These are phyloP conservation scores for Alfaro cultratus DNA, from an alignment of 2,797 vertebrate genomes.

Conservation along the genomic window DNA sequence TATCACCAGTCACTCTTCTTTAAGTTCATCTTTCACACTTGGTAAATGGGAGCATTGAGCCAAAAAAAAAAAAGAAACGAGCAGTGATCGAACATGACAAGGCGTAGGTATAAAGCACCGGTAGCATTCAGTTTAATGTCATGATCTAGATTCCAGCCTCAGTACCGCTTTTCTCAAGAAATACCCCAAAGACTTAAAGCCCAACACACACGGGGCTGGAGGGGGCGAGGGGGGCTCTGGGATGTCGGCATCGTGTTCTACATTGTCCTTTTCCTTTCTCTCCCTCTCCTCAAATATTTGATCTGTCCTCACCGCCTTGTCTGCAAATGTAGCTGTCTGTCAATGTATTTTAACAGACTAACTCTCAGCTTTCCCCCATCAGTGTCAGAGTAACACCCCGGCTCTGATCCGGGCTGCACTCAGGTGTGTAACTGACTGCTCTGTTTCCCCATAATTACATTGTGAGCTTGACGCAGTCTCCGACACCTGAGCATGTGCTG, in stretches of 20 bases:
- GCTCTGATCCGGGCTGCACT: slow-evolving; percentile 73
- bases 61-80: not conserved
- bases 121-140: slow-evolving; percentile 4
- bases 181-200: not conserved
- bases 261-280: slow-evolving; percentile 43
- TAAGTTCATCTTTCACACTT: not conserved
- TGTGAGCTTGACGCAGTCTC: slow-evolving; percentile 70
- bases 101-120: not conserved
- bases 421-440: slow-evolving; percentile 80
- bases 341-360: slow-evolving; percentile 74
- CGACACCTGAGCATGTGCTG: slow-evolving; percentile 45
- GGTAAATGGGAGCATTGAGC: not conserved
- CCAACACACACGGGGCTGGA: slow-evolving; percentile 2
- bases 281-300: slow-evolving; percentile 68
- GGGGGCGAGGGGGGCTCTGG: not conserved
- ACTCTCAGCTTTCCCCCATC: slow-evolving; percentile 71
- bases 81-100: not conserved
- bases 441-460: slow-evolving; percentile 79
- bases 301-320: slow-evolving; percentile 59
- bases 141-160: not conserved
- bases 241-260: slow-evolving; percentile 34
- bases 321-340: slow-evolving; percentile 73
- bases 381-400: slow-evolving; percentile 68
- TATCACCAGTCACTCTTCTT: not conserved
- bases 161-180: not conserved